Evolutionary conservation across 2,888 invertebrate genomes (phyloP).

Genomic region (Drosophila diplacantha): DNA sequence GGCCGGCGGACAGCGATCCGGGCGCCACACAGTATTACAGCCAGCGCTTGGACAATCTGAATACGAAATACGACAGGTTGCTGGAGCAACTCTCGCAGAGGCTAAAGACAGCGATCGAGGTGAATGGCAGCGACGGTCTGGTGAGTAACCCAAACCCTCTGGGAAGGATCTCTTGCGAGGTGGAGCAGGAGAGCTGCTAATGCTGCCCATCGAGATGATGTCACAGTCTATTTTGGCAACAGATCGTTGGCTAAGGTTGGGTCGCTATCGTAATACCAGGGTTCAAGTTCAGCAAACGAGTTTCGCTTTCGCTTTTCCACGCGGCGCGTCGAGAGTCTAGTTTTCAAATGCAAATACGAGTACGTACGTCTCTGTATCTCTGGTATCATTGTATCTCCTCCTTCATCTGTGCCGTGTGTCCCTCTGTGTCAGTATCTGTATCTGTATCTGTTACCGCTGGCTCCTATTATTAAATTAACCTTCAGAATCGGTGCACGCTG

Average conservation of each 20-base stretch:
- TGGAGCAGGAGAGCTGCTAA: constrained; percentile 2
- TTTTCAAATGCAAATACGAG: constrained; percentile 44
- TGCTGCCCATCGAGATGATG: constrained; percentile 31
- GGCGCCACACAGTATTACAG: constrained; percentile 78
- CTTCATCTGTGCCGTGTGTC: constrained; percentile 19
- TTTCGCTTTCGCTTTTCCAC: constrained; percentile 62
- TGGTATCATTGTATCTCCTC: constrained; percentile 22
- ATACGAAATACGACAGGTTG: constrained; percentile 78
- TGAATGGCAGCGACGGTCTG: constrained; percentile 78
- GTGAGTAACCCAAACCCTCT: constrained; percentile 69
- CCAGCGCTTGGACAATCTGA: constrained; percentile 77
- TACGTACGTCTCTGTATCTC: constrained; percentile 21
- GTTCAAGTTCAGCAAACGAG: constrained; percentile 60
- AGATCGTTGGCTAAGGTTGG: constrained; percentile 5
- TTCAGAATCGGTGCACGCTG: constrained; percentile 47
- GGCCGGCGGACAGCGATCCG: constrained; percentile 76
- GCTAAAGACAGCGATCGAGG: constrained; percentile 78
- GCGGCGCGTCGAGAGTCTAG: constrained; percentile 17
- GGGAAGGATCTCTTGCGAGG: constrained; percentile 16
- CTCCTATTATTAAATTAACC: constrained; percentile 68
- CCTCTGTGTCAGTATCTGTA: constrained; percentile 10
- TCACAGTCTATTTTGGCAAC: constrained; percentile 48
- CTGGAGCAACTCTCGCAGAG: constrained; percentile 77
- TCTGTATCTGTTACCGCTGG: constrained; percentile 12
- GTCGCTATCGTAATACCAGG: constrained; percentile 22